Evolutionary conservation across 2,888 invertebrate species (phyloP).

Genomic region (Synergus itoensis): DNA sequence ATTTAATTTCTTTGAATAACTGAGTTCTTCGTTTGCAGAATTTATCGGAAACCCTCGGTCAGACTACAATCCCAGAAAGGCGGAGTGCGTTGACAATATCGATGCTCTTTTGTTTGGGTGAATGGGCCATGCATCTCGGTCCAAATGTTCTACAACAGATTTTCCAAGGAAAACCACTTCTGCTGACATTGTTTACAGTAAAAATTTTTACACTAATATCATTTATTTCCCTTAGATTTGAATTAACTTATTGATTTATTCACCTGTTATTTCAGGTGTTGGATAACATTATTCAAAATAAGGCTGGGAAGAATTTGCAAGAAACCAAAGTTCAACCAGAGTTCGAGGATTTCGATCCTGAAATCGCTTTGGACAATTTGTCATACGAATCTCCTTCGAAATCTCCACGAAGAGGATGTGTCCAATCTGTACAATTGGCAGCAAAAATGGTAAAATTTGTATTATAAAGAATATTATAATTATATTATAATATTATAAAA

Average conservation of each 20-base stretch:
- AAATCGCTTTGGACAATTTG: constrained; percentile 85
- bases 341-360: constrained; percentile 84
- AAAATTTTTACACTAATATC: constrained; percentile 46
- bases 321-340: constrained; percentile 71
- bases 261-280: constrained; percentile 65
- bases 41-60: constrained; percentile 79
- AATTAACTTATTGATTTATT: constrained; percentile 1
- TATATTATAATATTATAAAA: too few species aligned
- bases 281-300: constrained; percentile 74
- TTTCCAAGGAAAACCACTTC: constrained; percentile 79
- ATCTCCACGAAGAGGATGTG: constrained; percentile 69
- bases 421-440: constrained; percentile 80
- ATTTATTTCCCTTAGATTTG: background rate
- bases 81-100: constrained; percentile 85
- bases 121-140: constrained; percentile 95
- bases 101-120: constrained; percentile 92
- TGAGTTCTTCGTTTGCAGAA: constrained; percentile 68
- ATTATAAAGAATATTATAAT: background rate
- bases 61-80: constrained; percentile 77
- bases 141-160: constrained; percentile 82
- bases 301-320: constrained; percentile 59
- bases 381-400: constrained; percentile 78
- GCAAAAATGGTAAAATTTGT: constrained; percentile 79
- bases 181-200: constrained; percentile 88
- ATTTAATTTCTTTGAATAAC: constrained; percentile 29